Evolutionary conservation across 2,113 vertebrate species (phyloP).

Genomic region (Bothrops jararaca): DNA sequence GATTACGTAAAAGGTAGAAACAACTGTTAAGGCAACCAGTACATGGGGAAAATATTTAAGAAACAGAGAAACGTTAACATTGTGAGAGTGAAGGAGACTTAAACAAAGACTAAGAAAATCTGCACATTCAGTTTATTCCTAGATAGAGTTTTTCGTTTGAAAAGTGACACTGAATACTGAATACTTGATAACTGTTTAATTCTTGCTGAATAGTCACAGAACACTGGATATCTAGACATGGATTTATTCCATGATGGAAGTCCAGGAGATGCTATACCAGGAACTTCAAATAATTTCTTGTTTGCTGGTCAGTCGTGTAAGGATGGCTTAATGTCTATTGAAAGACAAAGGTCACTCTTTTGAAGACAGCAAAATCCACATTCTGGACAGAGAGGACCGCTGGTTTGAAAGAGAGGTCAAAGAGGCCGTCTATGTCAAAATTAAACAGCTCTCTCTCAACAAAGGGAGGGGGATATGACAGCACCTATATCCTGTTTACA

Average conservation of each 20-base stretch:
- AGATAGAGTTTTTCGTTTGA: background rate
- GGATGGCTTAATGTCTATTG: background rate
- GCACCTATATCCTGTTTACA: background rate
- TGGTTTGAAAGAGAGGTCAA: background rate
- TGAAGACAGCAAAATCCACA: background rate
- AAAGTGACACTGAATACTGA: background rate
- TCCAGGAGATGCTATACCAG: too few species aligned
- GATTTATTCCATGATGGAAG: background rate
- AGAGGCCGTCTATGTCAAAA: background rate
- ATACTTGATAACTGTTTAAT: background rate
- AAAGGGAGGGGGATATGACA: background rate
- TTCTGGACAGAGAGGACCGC: background rate
- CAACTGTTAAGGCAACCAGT: background rate
- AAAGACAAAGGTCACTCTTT: background rate
- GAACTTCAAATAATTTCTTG: background rate
- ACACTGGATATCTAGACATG: background rate
- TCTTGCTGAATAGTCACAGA: background rate
- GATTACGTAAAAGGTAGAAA: background rate
- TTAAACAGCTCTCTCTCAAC: background rate
- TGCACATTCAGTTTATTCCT: background rate
- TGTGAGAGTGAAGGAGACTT: slow-evolving; percentile 22
- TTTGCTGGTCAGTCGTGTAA: background rate
- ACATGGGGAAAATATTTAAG: background rate
- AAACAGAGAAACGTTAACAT: background rate
- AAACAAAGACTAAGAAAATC: slow-evolving; percentile 20